Evolutionary conservation across 2,113 vertebrate species (phyloP).

Genomic region (Xiphorhynchus elegans): DNA sequence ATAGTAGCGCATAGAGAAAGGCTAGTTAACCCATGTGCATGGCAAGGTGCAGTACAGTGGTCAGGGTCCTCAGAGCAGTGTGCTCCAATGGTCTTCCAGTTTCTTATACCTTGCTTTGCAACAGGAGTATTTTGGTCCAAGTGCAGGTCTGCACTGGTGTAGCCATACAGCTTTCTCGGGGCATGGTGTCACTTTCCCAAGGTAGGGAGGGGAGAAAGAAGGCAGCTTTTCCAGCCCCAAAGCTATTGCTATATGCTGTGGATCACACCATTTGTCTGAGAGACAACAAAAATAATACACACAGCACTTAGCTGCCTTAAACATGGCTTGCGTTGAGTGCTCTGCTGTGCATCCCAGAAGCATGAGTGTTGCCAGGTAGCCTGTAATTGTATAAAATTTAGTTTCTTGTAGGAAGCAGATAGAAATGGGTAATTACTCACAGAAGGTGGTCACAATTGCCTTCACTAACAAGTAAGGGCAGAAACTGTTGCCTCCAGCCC

Average conservation of each 20-base stretch:
- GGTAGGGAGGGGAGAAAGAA: not conserved
- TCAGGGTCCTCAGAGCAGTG: not conserved
- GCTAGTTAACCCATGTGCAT: no score
- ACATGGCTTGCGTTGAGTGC: not conserved
- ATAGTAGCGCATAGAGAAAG: not conserved
- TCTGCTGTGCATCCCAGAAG: not conserved
- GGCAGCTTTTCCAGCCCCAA: not conserved
- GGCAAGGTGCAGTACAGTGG: fast-evolving
- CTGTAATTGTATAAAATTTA: conserved; percentile 6
- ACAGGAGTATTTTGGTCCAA: not conserved
- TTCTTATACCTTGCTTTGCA: not conserved
- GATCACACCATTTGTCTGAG: not conserved
- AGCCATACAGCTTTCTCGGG: fast-evolving
- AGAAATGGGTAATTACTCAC: conserved; percentile 44
- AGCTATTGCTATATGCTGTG: fast-evolving
- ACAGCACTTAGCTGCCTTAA: not conserved
- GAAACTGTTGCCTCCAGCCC: conserved; percentile 23
- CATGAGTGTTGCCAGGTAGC: not conserved
- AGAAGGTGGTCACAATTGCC: conserved; percentile 49
- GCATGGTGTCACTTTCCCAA: not conserved
- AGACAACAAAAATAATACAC: not conserved
- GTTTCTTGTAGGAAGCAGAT: not conserved
- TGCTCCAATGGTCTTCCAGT: not conserved
- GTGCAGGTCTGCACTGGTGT: not conserved
- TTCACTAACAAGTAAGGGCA: conserved; percentile 44